These are phyloP conservation scores for Calliscelio sp. DNA, from an alignment of 2,888 invertebrate species.

Conservation along the genomic window DNA sequence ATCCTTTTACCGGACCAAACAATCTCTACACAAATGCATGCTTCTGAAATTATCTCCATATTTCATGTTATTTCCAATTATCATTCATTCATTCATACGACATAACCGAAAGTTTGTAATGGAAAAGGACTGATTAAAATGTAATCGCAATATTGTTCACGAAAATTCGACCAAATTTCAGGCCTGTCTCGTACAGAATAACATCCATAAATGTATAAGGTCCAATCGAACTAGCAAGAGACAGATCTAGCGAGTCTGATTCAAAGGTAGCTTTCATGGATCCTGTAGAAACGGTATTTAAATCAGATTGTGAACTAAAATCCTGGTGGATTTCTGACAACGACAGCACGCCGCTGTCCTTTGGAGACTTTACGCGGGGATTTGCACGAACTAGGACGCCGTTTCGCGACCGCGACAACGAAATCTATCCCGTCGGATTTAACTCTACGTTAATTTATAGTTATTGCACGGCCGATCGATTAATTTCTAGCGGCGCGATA, in stretches of 20 bases:
- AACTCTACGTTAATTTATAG: constrained; percentile 80
- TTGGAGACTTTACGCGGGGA: constrained; percentile 67
- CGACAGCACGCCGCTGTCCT: constrained; percentile 64
- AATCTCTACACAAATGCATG: constrained; percentile 62
- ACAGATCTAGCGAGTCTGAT: constrained; percentile 50
- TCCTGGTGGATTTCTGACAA: constrained; percentile 67
- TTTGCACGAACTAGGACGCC: constrained; percentile 62
- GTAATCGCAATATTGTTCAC: constrained; percentile 33
- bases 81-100: constrained; percentile 35
- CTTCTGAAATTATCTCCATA: constrained; percentile 39
- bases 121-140: constrained; percentile 42
- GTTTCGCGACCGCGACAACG: constrained; percentile 71
- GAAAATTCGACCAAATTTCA: not conserved
- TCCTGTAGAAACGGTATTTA: constrained; percentile 76
- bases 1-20: constrained; percentile 7
- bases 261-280: constrained; percentile 51
- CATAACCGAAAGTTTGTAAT: constrained; percentile 31
- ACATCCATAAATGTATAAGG: constrained; percentile 34
- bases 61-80: constrained; percentile 39
- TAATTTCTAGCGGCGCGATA: constrained; percentile 63
- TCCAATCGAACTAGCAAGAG: constrained; percentile 12
- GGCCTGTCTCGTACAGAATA: not conserved
- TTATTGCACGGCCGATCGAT: constrained; percentile 70
- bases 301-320: constrained; percentile 75
- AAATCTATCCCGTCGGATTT: constrained; percentile 76